Evolutionary conservation across 2,113 vertebrate species (phyloP), one percentile per base, ranked within the genome.

Genomic region (Conger conger): DNA sequence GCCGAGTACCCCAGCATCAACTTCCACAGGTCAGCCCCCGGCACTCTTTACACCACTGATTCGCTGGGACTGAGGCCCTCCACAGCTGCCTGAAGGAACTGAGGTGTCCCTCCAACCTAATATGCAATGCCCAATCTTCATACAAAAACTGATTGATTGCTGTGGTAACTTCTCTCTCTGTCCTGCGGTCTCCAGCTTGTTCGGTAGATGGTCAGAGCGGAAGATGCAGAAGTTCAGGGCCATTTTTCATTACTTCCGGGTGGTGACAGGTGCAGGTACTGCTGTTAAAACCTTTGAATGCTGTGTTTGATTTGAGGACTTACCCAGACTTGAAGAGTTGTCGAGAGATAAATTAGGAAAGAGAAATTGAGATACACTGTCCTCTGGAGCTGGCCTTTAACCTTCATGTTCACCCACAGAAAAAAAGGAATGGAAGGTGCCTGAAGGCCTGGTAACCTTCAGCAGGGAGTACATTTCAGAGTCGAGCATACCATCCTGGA

Each of bases 241-340:
- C 81, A 85, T 95, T 84, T 89, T 95, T 84, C 87, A 94, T 83
- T 95, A 95, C 86, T 95, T 95, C 17, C 50, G 80, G 0, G 87
- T 85, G n/a, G 89, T 94, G 0, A 94, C 91, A 2, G 57, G 57
- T 0, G 5, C 89, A 23, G 76, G 90, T 92, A 83, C 68, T 76
- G 33, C 68, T 37, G 5, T 27, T 20, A n/a, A 23, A n/a, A 36
- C 0, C 36, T 6, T 84, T 1, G 57, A 20, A n/a, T 2, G 30
- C 30, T 27, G 38, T 42, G 15, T n/a, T 30, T 42, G 8, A 50
- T 50, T 50, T 13, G 45, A 50, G 45, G 45, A 50, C 45, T 50
- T 1, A 11, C 45, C 11, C 11, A 1, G 15, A 50, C 45, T 13
- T 50, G 45, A 50, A 63, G 23, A 63, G 20, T 5, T 63, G 57